Conservation (phyloP, 2,113 vertebrate genomes). For the Alethe diademata region DNA sequence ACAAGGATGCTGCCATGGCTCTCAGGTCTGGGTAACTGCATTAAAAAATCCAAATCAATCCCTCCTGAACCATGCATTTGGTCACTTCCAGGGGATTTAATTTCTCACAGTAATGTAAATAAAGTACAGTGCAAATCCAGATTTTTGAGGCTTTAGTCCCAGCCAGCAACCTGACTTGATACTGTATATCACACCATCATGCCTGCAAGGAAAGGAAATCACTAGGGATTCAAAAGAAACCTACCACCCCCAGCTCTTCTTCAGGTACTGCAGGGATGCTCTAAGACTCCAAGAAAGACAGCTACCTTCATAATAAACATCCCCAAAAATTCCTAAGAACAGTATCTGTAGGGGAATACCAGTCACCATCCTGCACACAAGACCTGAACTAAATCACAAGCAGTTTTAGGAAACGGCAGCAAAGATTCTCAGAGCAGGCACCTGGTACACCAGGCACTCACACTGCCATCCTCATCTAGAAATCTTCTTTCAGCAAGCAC, state of each 20-base stretch:
- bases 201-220: not conserved
- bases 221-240: not conserved
- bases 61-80: not conserved
- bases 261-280: not conserved
- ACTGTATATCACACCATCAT: rapidly evolving
- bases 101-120: not conserved
- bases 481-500: not conserved
- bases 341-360: not conserved
- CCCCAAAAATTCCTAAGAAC: not conserved
- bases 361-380: not conserved
- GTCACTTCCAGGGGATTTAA: not conserved
- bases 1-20: not conserved
- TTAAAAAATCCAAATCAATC: not conserved
- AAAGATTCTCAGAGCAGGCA: not conserved
- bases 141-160: not conserved
- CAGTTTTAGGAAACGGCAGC: not conserved
- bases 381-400: not conserved
- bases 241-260: not conserved
- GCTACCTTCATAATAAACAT: not conserved
- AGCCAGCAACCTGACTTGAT: not conserved
- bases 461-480: not conserved
- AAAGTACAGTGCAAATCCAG: not conserved
- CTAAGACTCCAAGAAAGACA: not conserved
- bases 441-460: not conserved
- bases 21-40: not conserved